These are phyloP conservation scores for Anthopleura xanthogrammica DNA, from an alignment of 92 coral and sea anemone species.

Conservation along the genomic window DNA sequence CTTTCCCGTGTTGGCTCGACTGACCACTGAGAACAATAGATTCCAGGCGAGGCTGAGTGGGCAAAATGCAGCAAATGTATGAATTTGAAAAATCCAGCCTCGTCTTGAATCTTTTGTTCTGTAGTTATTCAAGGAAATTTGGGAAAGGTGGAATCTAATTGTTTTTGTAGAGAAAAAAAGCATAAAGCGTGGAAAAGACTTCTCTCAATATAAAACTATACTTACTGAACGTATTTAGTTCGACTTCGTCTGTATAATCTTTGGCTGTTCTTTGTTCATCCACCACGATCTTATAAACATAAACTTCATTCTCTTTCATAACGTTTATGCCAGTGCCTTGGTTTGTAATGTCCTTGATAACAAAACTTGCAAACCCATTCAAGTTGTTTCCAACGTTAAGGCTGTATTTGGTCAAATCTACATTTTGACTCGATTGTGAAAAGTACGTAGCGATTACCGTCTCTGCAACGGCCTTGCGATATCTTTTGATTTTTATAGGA, in stretches of 20 bases:
- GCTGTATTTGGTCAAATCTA: neutral
- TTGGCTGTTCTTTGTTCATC: neutral
- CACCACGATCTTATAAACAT: neutral
- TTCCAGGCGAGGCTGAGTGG: no score
- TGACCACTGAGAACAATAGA: no score
- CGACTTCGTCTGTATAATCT: neutral
- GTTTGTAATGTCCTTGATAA: constrained; percentile 9
- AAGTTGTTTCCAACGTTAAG: neutral
- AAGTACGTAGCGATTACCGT: neutral
- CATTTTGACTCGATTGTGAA: neutral
- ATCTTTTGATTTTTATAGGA: constrained; percentile 1
- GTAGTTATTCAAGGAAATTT: no score
- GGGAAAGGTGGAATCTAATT: no score
- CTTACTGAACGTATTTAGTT: neutral
- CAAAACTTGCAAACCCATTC: constrained; percentile 1
- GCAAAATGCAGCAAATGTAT: no score
- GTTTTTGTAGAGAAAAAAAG: no score
- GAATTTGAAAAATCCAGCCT: no score
- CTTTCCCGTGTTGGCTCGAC: no score
- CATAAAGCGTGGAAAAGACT: neutral
- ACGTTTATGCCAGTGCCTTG: constrained; percentile 8
- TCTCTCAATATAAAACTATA: neutral
- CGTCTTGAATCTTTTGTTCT: no score
- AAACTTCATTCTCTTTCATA: neutral
- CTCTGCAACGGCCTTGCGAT: neutral